phyloP scores from a whole-genome alignment of 2,113 vertebrate genomes.

The Brachyhypopomus occidentalis region DNA sequence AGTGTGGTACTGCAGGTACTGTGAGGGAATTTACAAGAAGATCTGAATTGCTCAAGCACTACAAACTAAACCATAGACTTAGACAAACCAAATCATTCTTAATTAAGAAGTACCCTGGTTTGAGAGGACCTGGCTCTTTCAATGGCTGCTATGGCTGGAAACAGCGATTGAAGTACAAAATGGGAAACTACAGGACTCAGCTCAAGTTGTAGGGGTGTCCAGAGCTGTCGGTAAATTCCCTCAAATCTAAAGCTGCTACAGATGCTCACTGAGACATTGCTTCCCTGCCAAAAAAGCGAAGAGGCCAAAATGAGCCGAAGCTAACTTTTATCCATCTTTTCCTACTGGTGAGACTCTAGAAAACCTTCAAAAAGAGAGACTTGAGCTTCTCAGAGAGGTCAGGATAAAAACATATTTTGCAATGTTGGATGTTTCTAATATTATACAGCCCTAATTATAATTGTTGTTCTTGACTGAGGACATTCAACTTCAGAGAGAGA shows the following conservation, averaged over 20 bases:
- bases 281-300: conserved; percentile 24
- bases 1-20: too few species aligned
- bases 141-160: conserved; percentile 31
- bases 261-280: too few species aligned
- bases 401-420: too few species aligned
- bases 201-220: conserved; percentile 47
- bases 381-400: conserved; percentile 30
- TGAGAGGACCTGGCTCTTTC: conserved; percentile 32
- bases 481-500: too few species aligned
- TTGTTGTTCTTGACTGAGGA: too few species aligned
- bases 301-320: conserved; percentile 31
- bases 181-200: conserved; percentile 49
- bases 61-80: too few species aligned
- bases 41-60: too few species aligned
- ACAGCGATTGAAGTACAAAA: conserved; percentile 39
- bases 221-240: conserved; percentile 39
- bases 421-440: too few species aligned
- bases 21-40: too few species aligned
- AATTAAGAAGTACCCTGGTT: conserved; percentile 34
- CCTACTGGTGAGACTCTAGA: conserved; percentile 1
- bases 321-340: not conserved
- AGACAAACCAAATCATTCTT: too few species aligned
- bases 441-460: too few species aligned
- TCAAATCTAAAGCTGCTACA: conserved; percentile 45
- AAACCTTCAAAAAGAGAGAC: not conserved